Conservation (phyloP, 1,140 invertebrate genomes). For the Neelides sp. region DNA sequence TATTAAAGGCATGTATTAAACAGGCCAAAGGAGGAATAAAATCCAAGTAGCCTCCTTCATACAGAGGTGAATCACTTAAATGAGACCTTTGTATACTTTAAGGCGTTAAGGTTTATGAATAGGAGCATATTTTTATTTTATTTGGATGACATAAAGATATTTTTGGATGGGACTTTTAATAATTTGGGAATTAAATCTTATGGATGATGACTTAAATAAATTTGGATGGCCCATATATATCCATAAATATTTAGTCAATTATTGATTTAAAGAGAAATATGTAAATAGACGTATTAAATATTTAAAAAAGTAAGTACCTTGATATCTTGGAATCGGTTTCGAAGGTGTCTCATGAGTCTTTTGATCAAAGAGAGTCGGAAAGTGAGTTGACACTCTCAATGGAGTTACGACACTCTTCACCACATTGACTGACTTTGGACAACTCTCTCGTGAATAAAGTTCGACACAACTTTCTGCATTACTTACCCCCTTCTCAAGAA, state of each 20-base stretch:
- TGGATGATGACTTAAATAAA: not conserved
- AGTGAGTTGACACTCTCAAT: slow-evolving; percentile 22
- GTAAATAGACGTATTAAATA: not conserved
- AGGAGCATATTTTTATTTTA: too few species aligned
- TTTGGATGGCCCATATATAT: not conserved
- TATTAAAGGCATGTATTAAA: too few species aligned
- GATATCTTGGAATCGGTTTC: not conserved
- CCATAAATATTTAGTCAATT: not conserved
- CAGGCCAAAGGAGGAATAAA: too few species aligned
- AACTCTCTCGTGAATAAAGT: slow-evolving; percentile 16
- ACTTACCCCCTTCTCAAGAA: slow-evolving; percentile 1
- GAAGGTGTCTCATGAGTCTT: not conserved
- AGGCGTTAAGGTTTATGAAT: too few species aligned
- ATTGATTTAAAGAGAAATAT: not conserved
- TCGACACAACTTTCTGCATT: slow-evolving; percentile 15
- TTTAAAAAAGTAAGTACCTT: not conserved
- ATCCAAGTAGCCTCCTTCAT: too few species aligned
- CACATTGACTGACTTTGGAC: slow-evolving; percentile 19
- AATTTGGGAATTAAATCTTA: not conserved
- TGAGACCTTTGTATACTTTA: too few species aligned
- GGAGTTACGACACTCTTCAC: slow-evolving; percentile 12
- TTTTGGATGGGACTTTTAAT: slow-evolving; percentile 3
- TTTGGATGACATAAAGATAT: too few species aligned
- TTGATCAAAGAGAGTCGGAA: slow-evolving; percentile 14
- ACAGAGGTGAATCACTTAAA: too few species aligned